Evolutionary conservation across 2,113 vertebrate genomes (phyloP).

Genomic region (Canis aureus): DNA sequence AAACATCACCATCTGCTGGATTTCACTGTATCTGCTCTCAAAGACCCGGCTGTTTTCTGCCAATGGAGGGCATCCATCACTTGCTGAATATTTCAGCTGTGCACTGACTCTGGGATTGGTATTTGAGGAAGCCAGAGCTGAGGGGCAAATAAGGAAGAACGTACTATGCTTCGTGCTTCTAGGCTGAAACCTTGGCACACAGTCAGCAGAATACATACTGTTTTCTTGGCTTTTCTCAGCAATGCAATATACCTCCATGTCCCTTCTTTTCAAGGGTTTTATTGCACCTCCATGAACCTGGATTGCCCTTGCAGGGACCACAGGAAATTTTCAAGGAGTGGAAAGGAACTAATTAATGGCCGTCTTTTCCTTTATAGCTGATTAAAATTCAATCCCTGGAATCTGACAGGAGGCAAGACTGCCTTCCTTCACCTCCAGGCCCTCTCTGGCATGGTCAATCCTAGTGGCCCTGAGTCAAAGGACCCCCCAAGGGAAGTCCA

Average conservation of each 20-base stretch:
- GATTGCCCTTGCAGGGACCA: background rate
- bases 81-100: constrained; percentile 38
- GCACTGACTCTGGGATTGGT: background rate
- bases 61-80: constrained; percentile 73
- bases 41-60: constrained; percentile 73
- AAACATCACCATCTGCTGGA: constrained; percentile 82
- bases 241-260: background rate
- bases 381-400: constrained; percentile 55
- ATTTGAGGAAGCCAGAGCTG: constrained; percentile 41
- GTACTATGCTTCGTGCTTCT: background rate
- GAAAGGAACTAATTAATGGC: constrained; percentile 58
- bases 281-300: background rate
- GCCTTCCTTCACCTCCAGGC: constrained; percentile 40
- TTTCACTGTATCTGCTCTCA: constrained; percentile 68
- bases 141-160: constrained; percentile 49
- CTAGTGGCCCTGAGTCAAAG: background rate
- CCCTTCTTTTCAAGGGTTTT: constrained; percentile 29
- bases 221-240: constrained; percentile 6
- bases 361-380: background rate
- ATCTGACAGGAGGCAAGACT: background rate
- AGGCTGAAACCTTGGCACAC: constrained; percentile 13
- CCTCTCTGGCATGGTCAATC: background rate
- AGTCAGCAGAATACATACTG: background rate
- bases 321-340: constrained; percentile 8
- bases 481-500: background rate